These are phyloP conservation scores for Galeopterus variegatus DNA, from an alignment of 2,113 vertebrate species.

Conservation along the genomic window DNA sequence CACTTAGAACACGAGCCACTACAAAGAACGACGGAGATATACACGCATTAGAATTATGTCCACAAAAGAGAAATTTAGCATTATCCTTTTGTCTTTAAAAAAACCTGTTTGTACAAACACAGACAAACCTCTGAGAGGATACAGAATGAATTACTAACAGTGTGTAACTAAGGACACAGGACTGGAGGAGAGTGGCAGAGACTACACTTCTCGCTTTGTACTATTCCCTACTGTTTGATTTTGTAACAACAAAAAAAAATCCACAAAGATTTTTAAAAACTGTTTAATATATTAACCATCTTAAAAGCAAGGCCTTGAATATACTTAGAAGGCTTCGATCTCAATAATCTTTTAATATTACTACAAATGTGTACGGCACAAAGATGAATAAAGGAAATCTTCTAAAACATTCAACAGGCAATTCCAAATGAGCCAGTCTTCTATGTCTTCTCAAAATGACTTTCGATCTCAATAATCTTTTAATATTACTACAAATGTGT, in stretches of 20 bases:
- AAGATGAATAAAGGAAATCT: not conserved
- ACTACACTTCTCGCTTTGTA: not conserved
- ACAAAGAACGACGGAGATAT: not conserved
- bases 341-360: not conserved
- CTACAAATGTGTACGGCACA: not conserved
- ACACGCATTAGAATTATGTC: not conserved
- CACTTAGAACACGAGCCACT: not conserved
- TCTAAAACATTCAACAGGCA: not conserved
- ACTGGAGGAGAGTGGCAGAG: accelerated
- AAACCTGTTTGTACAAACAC: not conserved
- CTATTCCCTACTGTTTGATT: not conserved
- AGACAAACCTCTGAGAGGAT: not conserved
- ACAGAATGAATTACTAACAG: not conserved
- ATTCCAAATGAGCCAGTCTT: not conserved
- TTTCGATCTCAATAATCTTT: not conserved
- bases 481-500: not conserved
- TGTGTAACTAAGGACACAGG: not conserved
- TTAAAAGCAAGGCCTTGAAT: not conserved
- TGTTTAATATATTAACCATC: not conserved
- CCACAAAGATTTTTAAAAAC: not conserved
- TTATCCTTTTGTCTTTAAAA: not conserved
- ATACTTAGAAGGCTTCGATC: not conserved
- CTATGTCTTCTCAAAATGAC: not conserved
- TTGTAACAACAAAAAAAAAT: not conserved
- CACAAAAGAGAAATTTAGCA: not conserved